Evolutionary conservation across 2,113 vertebrate genomes (phyloP), one percentile per base, ranked within the genome.

Genomic region (Cyanoramphus novaezelandiae): DNA sequence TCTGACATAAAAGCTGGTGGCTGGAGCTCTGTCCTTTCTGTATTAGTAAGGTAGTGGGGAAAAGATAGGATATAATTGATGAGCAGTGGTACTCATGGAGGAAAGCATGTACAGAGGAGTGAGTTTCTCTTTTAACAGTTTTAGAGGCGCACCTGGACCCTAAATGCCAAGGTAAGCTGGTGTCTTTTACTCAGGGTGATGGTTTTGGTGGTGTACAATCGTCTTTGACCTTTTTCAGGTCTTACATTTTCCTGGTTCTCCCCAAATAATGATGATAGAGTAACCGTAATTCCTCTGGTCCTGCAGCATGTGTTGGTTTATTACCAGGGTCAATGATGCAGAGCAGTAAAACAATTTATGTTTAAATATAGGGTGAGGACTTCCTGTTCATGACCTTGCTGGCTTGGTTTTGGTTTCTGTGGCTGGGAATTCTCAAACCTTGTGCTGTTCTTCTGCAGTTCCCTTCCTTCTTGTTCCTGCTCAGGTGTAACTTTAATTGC

Each of bases 21-120:
- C 33, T 41, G 19, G 49, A 64, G 37, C 2, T 7, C 3, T 13
- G 2, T 35, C 5, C 7, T 69, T 18, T 21, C 7, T 62, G 3
- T 2, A 3, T 4, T 4, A 35, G 57, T 59, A 59, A 59, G 21
- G 33, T 10, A 16, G 24, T 50, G 10, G 9, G 3, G 1, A 23
- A 39, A 41, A 3, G 0, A 0, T 17, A 3, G 7, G 4, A 11
- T 17, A 3, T 12, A 11, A 25, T 14, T 39, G 25, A 14, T 27
- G 28, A 19, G 5, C 5, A 2, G 9, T 13, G 5, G 17, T 1
- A 4, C 1, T 6, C 2, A 10, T 3, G 4, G 25, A 6, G 11
- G 6, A 33, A 68, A 35, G 24, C 3, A 10, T 2, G 1, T 39
- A 7, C 2, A 1, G 2, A 20, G 15, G 6, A 13, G 1, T 3